Evolutionary conservation across 2,888 invertebrate species (phyloP).

Genomic region (Muscina levida): DNA sequence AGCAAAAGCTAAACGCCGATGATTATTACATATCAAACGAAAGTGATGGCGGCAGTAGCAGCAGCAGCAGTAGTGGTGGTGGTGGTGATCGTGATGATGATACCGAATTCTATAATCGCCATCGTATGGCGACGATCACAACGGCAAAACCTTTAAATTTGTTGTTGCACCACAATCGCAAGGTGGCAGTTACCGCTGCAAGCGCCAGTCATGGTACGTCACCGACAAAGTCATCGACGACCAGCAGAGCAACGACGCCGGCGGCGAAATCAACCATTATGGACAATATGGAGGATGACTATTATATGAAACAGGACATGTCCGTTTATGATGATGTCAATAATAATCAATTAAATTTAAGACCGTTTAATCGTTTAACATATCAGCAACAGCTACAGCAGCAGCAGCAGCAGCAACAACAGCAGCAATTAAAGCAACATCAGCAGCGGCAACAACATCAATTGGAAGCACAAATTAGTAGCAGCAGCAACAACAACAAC

Average conservation of each 20-base stretch:
- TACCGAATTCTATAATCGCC: conserved; percentile 33
- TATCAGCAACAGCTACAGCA: conserved; percentile 71
- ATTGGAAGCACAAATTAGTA: conserved; percentile 25
- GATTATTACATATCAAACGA: conserved; percentile 79
- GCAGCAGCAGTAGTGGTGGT: conserved; percentile 67
- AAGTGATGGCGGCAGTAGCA: conserved; percentile 58
- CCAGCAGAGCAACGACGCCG: conserved; percentile 35
- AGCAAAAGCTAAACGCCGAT: conserved; percentile 75
- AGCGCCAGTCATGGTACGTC: conserved; percentile 58
- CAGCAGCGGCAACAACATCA: conserved; percentile 36
- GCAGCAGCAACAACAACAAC: conserved; percentile 46
- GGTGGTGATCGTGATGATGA: conserved; percentile 58
- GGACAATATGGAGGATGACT: conserved; percentile 69
- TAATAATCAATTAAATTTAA: conserved; percentile 79
- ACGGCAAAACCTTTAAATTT: conserved; percentile 49
- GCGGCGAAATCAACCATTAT: conserved; percentile 52
- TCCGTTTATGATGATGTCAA: conserved; percentile 79
- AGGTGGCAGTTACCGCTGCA: conserved; percentile 67
- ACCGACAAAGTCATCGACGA: conserved; percentile 54
- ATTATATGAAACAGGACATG: conserved; percentile 78
- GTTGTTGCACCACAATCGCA: conserved; percentile 33
- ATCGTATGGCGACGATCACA: conserved; percentile 38
- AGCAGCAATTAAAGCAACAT: conserved; percentile 40
- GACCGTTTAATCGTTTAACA: conserved; percentile 74
- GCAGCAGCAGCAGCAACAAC: conserved; percentile 54